phyloP scores from a whole-genome alignment of 2,888 invertebrate genomes.

The Seladonia tumulorum region DNA sequence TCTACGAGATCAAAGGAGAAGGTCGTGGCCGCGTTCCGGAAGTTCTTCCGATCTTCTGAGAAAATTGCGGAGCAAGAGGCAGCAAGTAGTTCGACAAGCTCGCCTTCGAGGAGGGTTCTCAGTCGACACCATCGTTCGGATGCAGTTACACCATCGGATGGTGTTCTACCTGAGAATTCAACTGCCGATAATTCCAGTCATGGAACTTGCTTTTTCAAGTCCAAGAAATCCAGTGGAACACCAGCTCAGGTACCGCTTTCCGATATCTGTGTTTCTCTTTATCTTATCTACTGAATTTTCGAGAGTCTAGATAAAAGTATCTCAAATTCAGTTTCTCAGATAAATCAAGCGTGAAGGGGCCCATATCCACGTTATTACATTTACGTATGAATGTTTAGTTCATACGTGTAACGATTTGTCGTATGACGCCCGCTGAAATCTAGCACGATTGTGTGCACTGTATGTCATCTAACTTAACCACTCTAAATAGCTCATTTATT shows the following conservation, averaged over 20 bases:
- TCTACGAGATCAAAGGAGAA: slow-evolving; percentile 92
- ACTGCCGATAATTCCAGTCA: slow-evolving; percentile 75
- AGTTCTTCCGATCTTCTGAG: slow-evolving; percentile 90
- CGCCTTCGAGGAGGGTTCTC: slow-evolving; percentile 86
- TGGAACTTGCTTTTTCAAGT: slow-evolving; percentile 79
- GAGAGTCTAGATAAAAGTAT: not conserved
- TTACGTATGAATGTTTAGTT: not conserved
- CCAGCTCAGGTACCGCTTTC: slow-evolving; percentile 71
- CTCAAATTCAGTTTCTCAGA: not conserved
- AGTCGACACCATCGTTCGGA: slow-evolving; percentile 80
- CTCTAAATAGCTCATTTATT: not conserved
- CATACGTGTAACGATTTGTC: not conserved
- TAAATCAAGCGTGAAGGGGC: not conserved
- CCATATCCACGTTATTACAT: not conserved
- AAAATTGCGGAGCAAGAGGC: slow-evolving; percentile 85
- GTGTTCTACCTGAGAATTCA: slow-evolving; percentile 75
- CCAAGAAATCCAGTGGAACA: slow-evolving; percentile 76
- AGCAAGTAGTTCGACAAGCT: slow-evolving; percentile 86
- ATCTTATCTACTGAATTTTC: not conserved
- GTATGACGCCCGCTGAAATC: not conserved
- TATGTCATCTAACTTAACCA: not conserved
- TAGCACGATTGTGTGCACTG: not conserved
- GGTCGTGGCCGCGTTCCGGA: slow-evolving; percentile 92
- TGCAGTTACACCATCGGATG: slow-evolving; percentile 81
- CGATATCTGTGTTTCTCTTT: not conserved